phyloP scores from a whole-genome alignment of 30 jellyfish, hydroid and myxozoan genomes.

The Cassiopea xamachana region DNA sequence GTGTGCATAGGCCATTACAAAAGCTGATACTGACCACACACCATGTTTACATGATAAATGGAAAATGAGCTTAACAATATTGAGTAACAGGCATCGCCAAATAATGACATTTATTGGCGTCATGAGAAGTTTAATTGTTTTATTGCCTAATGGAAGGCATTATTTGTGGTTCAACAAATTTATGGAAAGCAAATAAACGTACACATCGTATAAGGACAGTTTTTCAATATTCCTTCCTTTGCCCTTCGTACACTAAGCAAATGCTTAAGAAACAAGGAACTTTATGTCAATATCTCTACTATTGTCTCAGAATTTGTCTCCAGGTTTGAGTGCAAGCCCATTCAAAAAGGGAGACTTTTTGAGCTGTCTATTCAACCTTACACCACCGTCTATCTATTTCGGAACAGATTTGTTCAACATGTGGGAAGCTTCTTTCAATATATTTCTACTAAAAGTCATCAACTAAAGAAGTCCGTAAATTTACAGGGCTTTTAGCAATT shows the following conservation, averaged over 20 bases:
- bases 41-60: slow-evolving; percentile 16
- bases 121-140: background rate
- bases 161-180: background rate
- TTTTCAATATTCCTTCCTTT: background rate
- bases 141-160: background rate
- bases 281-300: background rate
- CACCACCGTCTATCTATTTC: too few relatives aligned
- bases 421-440: too few relatives aligned
- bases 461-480: too few relatives aligned
- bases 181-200: background rate
- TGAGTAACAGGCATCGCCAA: slow-evolving; percentile 3
- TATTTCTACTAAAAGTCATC: too few relatives aligned
- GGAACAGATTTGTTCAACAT: too few relatives aligned
- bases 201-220: background rate
- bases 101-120: slow-evolving; percentile 13
- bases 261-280: background rate
- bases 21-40: background rate
- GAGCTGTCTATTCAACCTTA: background rate
- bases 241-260: background rate
- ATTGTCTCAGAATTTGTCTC: background rate
- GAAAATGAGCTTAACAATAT: background rate
- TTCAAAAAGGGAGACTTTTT: background rate
- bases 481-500: too few relatives aligned
- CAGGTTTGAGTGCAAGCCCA: background rate
- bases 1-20: background rate